A percentile compares a stretch with the other conserved stretches of the same genome.
These are phyloP conservation scores for Fragum fragum DNA, from an alignment of 2,888 invertebrate species.

Conservation along the genomic window DNA sequence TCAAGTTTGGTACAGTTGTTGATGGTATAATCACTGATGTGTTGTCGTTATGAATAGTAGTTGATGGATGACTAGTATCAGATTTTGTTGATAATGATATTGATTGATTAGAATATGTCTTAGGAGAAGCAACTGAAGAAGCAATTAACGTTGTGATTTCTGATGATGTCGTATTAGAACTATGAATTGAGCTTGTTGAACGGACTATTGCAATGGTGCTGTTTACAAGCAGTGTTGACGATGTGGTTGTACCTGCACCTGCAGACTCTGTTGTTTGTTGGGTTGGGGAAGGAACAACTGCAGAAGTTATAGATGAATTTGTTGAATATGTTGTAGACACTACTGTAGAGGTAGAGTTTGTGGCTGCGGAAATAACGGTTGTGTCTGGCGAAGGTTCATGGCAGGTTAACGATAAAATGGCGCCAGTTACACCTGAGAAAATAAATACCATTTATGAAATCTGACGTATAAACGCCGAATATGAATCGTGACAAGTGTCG, in stretches of 20 bases:
- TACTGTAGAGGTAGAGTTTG: neutral
- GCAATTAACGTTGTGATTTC: neutral
- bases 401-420: constrained; percentile 19
- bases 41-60: neutral
- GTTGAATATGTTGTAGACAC: neutral
- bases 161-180: neutral
- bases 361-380: no score
- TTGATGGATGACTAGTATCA: neutral
- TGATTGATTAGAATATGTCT: neutral
- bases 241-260: neutral
- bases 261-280: neutral
- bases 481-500: no score
- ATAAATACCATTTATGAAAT: no score
- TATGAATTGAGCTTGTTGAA: neutral
- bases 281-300: neutral
- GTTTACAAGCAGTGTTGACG: neutral
- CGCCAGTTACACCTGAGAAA: constrained; percentile 22
- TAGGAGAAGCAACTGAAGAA: neutral
- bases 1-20: neutral
- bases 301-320: neutral
- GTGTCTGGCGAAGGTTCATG: neutral
- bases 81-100: neutral
- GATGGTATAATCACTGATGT: neutral
- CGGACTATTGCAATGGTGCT: neutral
- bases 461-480: no score